Evolutionary conservation across 2,113 vertebrate species (phyloP), one percentile per base, ranked within the genome.

Genomic region (Oncorhynchus masou): DNA sequence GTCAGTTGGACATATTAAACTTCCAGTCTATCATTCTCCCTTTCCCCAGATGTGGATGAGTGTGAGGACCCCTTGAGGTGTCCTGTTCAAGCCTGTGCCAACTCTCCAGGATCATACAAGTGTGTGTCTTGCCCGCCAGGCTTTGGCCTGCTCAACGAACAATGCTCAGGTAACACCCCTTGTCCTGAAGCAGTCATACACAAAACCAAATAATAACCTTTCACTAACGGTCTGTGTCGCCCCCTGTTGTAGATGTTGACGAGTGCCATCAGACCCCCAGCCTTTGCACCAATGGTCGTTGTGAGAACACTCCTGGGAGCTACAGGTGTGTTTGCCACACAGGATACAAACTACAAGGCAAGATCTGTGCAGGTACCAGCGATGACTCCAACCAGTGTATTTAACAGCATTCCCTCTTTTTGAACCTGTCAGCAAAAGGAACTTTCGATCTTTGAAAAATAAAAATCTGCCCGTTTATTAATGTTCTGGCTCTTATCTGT

Each of bases 321-420:
- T 95, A 88, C 84, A 91, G 85, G 39, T 95, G 96, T 65, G 71
- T 92, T 74, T 97, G 96, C 84, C 88, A 31, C 70, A 74, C 88
- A 0, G 95, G 96, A 57, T 93, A 83, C 90, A 85, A 65, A 77
- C 84, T 91, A 15, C 87, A 87, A 2, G 88, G 91, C 75, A 83
- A 85, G 86, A 87, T 85, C 76, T 94, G 93, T 16, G 75, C 80
- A 88, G 93, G 93, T 94, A 83, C 59, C 25, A 54, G 51, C 3
- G 15, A 19, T 8, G 39, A 45, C 39, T 45, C 39, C 39, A 45
- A 9, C 39, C 9, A 12, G 0, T 45, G 39, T 45, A 45, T 45
- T 45, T 45, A 45, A 9, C 8, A 12, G 11, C 9, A 45, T 11
- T 45, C 39, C 39, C 9, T 12, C 9, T 34, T 15, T 54, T 19